These are phyloP conservation scores for Corythornis leucogaster DNA, from an alignment of 2,797 vertebrate species.

Conservation along the genomic window DNA sequence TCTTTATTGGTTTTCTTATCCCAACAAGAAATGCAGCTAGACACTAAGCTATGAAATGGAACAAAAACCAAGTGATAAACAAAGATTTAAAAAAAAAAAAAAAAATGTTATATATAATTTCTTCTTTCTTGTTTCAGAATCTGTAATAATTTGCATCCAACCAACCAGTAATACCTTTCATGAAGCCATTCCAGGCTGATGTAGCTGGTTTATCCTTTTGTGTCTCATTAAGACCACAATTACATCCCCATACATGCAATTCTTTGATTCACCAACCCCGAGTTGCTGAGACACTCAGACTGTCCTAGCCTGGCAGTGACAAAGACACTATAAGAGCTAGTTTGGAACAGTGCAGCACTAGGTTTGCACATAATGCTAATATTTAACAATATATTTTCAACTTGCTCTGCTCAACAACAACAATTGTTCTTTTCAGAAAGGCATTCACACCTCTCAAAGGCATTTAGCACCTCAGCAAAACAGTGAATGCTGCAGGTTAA, in stretches of 20 bases:
- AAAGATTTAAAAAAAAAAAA: not conserved
- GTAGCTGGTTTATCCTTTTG: not conserved
- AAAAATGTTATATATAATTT: not conserved
- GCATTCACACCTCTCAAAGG: not conserved
- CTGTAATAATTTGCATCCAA: not conserved
- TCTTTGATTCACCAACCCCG: not conserved
- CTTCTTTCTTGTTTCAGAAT: not conserved
- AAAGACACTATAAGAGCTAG: not conserved
- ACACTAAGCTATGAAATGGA: not conserved
- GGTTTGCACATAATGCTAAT: not conserved
- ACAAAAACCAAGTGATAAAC: not conserved
- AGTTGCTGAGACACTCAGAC: rapidly evolving
- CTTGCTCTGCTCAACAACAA: not conserved
- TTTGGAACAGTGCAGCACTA: not conserved
- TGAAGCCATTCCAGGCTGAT: not conserved
- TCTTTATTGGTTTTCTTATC: not conserved
- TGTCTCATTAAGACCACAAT: not conserved
- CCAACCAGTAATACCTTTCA: not conserved
- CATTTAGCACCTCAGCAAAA: not conserved
- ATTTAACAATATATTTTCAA: not conserved
- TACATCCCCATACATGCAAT: not conserved
- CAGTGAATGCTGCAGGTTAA: not conserved
- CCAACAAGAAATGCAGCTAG: not conserved
- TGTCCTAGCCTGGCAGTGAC: not conserved
- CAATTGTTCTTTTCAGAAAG: not conserved